phyloP scores from a whole-genome alignment of 2,888 invertebrate genomes.

The Pseudococcus jackbeardsleyi region DNA sequence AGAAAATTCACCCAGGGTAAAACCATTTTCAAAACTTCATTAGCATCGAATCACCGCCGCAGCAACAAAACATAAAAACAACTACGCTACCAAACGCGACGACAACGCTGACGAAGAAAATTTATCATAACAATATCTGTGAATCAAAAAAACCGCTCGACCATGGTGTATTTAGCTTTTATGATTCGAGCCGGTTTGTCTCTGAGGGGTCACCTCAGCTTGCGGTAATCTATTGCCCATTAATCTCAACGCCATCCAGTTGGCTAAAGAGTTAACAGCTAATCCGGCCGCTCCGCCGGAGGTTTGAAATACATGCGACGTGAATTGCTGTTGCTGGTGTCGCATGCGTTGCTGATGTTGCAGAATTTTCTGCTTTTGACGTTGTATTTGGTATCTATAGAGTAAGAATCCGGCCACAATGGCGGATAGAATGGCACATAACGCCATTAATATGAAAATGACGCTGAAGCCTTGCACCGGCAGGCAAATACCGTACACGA shows the following conservation, averaged over 20 bases:
- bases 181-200: constrained; percentile 54
- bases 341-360: constrained; percentile 68
- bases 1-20: not conserved
- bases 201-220: constrained; percentile 46
- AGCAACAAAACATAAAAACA: not conserved
- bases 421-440: constrained; percentile 89
- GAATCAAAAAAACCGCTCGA: constrained; percentile 16
- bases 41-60: not conserved
- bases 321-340: constrained; percentile 68
- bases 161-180: constrained; percentile 50
- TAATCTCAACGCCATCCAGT: constrained; percentile 81
- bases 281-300: constrained; percentile 72
- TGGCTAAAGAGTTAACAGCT: constrained; percentile 78
- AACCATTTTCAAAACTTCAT: constrained; percentile 42
- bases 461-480: constrained; percentile 91
- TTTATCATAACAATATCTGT: constrained; percentile 16
- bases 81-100: not conserved
- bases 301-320: constrained; percentile 67
- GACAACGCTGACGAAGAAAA: not conserved
- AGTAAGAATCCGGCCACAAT: constrained; percentile 86
- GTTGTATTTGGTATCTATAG: constrained; percentile 83
- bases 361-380: constrained; percentile 73
- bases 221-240: constrained; percentile 71
- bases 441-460: constrained; percentile 87
- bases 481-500: constrained; percentile 90